A percentile compares a stretch with the other conserved stretches of the same genome.
These are phyloP conservation scores for Pachyrhynchus sulphureomaculatus DNA, from an alignment of 1,140 invertebrate species.

Conservation along the genomic window DNA sequence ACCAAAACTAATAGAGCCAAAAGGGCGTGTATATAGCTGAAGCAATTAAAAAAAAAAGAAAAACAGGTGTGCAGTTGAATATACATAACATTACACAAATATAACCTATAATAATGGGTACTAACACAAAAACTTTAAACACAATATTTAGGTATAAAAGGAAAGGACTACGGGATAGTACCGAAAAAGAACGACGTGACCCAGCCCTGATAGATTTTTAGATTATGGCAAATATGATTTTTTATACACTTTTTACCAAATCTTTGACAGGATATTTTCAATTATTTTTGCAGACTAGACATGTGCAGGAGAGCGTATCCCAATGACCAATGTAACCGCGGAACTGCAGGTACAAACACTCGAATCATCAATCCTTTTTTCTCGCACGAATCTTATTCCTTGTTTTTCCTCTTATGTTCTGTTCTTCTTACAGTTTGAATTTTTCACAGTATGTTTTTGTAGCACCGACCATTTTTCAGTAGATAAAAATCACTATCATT, in stretches of 20 bases:
- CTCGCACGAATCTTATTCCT: too few species aligned
- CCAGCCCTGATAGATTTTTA: not conserved
- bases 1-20: not conserved
- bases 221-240: not conserved
- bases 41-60: not conserved
- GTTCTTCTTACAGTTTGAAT: not conserved
- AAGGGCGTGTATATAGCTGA: not conserved
- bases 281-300: slow-evolving; percentile 92
- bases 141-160: too few species aligned
- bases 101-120: not conserved
- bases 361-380: not conserved
- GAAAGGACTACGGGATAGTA: too few species aligned
- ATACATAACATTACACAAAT: not conserved
- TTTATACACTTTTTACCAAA: not conserved
- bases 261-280: slow-evolving; percentile 5
- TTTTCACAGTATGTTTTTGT: not conserved
- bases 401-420: not conserved
- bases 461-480: not conserved
- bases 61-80: not conserved
- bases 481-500: too few species aligned
- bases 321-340: slow-evolving; percentile 94
- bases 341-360: slow-evolving; percentile 86
- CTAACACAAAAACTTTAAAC: too few species aligned
- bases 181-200: too few species aligned
- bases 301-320: slow-evolving; percentile 95